phyloP scores from a whole-genome alignment of 2,113 vertebrate genomes.

The Urocynchramus pylzowi region DNA sequence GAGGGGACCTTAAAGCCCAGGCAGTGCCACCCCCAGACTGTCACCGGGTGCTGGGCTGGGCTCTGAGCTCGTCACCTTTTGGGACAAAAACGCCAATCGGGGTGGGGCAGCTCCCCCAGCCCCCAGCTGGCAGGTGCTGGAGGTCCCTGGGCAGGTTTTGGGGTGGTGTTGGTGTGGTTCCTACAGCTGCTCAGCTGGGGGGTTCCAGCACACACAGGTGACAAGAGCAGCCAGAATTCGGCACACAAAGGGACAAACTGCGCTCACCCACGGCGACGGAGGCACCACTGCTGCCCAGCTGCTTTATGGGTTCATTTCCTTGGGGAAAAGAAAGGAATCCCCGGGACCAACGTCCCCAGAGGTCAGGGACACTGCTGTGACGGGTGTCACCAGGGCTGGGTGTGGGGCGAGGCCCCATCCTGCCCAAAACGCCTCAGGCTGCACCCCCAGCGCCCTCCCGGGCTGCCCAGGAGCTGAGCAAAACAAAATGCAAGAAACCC shows the following conservation, averaged over 20 bases:
- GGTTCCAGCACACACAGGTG: neutral
- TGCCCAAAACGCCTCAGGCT: neutral
- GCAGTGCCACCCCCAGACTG: neutral
- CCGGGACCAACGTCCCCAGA: neutral
- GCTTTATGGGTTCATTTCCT: neutral
- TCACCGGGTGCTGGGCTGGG: neutral
- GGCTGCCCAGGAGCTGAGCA: slow-evolving; percentile 65
- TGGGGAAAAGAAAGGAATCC: neutral
- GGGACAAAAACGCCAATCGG: neutral
- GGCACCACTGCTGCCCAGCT: neutral
- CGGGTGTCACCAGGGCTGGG: neutral
- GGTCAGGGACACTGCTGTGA: neutral
- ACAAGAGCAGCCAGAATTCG: neutral
- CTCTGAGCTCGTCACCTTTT: neutral
- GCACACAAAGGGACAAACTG: neutral
- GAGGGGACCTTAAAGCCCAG: neutral
- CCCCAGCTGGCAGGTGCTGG: neutral
- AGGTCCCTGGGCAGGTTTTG: neutral
- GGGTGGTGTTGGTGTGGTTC: neutral
- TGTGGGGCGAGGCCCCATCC: neutral
- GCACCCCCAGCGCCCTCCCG: slow-evolving; percentile 32
- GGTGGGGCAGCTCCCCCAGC: neutral
- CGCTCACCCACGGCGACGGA: neutral
- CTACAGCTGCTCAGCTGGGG: neutral
- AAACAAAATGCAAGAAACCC: slow-evolving; percentile 51